Evolutionary conservation across 1,140 invertebrate genomes (phyloP).

Genomic region (Papilio xuthus): DNA sequence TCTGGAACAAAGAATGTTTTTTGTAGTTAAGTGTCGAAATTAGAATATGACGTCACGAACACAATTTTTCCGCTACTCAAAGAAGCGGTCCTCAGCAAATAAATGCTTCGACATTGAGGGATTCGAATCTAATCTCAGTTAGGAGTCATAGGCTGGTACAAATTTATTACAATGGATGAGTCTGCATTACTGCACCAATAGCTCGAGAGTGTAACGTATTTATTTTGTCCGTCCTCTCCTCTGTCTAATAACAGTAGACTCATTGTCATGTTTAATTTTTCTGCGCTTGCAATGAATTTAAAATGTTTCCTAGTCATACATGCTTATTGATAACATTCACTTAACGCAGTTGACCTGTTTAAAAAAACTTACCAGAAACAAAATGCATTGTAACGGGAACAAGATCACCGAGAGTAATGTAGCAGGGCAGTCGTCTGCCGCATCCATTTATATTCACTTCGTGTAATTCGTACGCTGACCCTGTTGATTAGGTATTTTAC

Average conservation of each 20-base stretch:
- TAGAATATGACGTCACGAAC: not conserved
- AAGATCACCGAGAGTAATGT: conserved; percentile 61
- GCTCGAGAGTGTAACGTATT: too few relatives aligned
- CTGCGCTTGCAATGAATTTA: too few relatives aligned
- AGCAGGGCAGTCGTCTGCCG: conserved; percentile 56
- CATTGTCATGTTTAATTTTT: too few relatives aligned
- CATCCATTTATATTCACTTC: conserved; percentile 65
- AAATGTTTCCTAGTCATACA: too few relatives aligned
- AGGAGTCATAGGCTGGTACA: too few relatives aligned
- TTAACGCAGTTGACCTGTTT: not conserved
- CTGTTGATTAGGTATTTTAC: conserved; percentile 44
- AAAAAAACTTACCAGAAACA: conserved; percentile 52
- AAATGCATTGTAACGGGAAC: conserved; percentile 62
- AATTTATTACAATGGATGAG: too few relatives aligned
- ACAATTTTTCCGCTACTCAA: not conserved
- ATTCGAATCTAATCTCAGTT: too few relatives aligned
- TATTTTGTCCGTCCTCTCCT: too few relatives aligned
- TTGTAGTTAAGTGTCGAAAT: not conserved
- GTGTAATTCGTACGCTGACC: conserved; percentile 60
- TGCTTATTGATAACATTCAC: not conserved
- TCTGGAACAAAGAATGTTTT: conserved; percentile 50
- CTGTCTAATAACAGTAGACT: too few relatives aligned
- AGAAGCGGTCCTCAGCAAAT: too few relatives aligned
- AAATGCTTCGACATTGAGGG: too few relatives aligned
- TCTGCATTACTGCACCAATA: too few relatives aligned